Percentiles rank a stretch among this genome's conserved stretches.
These are phyloP conservation scores for Eonycteris spelaea DNA, from an alignment of 2,113 vertebrate genomes.

Conservation along the genomic window DNA sequence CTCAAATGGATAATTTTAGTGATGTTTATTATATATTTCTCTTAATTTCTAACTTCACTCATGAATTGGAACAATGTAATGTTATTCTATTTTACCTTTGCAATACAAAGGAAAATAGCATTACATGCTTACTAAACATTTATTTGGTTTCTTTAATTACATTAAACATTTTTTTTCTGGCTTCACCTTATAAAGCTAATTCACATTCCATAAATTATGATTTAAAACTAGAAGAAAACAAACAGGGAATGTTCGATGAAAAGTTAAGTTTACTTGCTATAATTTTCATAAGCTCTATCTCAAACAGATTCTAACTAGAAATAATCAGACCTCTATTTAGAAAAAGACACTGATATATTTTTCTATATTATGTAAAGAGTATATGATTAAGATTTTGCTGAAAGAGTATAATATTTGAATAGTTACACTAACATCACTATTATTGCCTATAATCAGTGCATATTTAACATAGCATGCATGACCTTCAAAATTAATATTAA, in stretches of 20 bases:
- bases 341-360: not conserved
- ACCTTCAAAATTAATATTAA: not conserved
- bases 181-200: not conserved
- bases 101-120: not conserved
- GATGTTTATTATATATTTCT: not conserved
- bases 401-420: not conserved
- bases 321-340: not conserved
- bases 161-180: not conserved
- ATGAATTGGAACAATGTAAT: conserved; percentile 12
- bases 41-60: not conserved
- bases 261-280: not conserved
- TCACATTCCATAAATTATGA: not conserved
- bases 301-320: conserved; percentile 1
- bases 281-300: conserved; percentile 2
- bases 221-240: conserved; percentile 14
- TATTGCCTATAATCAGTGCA: not conserved
- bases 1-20: conserved; percentile 9
- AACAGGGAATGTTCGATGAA: not conserved
- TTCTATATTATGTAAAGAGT: conserved; percentile 12
- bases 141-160: not conserved
- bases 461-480: not conserved
- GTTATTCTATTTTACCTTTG: not conserved
- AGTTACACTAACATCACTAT: not conserved
- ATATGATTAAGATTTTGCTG: not conserved
- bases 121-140: not conserved